Evolutionary conservation across 2,888 invertebrate species (phyloP), one percentile per base, ranked within the genome.

Genomic region (Nowickia ferox): DNA sequence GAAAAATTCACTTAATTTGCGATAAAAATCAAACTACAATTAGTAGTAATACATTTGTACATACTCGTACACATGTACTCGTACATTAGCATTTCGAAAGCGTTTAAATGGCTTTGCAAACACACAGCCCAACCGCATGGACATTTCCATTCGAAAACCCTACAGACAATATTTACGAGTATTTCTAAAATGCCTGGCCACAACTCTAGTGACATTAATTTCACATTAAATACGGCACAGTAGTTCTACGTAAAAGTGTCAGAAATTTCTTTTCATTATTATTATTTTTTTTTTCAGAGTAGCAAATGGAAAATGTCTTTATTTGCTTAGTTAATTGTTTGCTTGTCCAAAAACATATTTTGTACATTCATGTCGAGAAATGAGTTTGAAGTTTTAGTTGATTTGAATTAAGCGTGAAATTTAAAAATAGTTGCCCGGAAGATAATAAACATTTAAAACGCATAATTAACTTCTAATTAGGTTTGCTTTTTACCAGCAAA

Each of bases 11-110:
- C 65, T 85, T 82, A 82, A 85, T 78, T 82, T 78, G 63, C 69
- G 81, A 82, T 85, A 82, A 77, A 84, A 82, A 85, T 78, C 82
- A 69, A 78, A 65, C 78, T 75, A 78, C 69, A 85, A 82, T 82
- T 78, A 78, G 66, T 55, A 55, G n/a, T 17, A 51, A 55, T 30
- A 30, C 30, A 30, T 30, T 6, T 30, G 5, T 6, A 30, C 4
- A 59, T 30, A 59, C 57, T 9, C 10, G 57, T 11, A 72, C 5
- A 10, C 5, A 57, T n/a, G 15, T 9, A n/a, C n/a, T n/a, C n/a
- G n/a, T n/a, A 66, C 46, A 48, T 51, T 17, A 4, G 63, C 51
- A 30, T 19, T 53, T 42, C 3, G 22, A 46, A 46, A 46, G 11
- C 44, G 13, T 55, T 69, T n/a, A 57, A 57, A 71, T 57, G 10